These are phyloP conservation scores for Hemitrygon akajei DNA, from an alignment of 2,797 vertebrate species.

Conservation along the genomic window DNA sequence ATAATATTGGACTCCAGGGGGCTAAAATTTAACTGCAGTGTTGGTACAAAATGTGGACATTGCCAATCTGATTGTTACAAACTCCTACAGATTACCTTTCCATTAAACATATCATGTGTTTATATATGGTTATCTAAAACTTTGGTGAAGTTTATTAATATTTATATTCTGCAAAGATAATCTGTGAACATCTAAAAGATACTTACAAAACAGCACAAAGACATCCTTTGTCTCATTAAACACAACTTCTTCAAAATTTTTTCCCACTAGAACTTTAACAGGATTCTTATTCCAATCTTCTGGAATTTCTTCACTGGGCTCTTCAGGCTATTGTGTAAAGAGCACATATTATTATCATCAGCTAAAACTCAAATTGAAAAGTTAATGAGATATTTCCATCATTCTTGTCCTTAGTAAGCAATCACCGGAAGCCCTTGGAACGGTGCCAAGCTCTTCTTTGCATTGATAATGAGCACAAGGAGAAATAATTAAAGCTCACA, in stretches of 20 bases:
- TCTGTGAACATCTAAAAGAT: slow-evolving; percentile 17
- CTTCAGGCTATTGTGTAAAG: slow-evolving; percentile 54
- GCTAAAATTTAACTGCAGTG: background rate
- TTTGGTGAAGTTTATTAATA: background rate
- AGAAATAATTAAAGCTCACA: background rate
- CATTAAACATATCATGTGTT: background rate
- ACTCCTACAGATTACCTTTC: background rate
- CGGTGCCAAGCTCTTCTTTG: background rate
- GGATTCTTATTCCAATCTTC: slow-evolving; percentile 71
- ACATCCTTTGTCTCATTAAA: slow-evolving; percentile 73
- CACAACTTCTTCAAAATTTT: slow-evolving; percentile 72
- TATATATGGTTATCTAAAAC: background rate
- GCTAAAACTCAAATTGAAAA: background rate
- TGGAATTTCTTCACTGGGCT: slow-evolving; percentile 73
- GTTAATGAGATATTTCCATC: background rate
- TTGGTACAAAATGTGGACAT: background rate
- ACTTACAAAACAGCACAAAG: slow-evolving; percentile 87
- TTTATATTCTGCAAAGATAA: background rate
- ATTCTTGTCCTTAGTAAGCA: background rate
- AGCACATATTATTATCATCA: background rate
- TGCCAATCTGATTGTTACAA: background rate
- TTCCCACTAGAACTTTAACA: slow-evolving; percentile 80
- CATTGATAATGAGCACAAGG: background rate
- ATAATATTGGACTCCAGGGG: background rate
- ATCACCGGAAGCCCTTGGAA: background rate